Conservation (phyloP, 2,888 invertebrate genomes). For the Salpingus planirostris region DNA sequence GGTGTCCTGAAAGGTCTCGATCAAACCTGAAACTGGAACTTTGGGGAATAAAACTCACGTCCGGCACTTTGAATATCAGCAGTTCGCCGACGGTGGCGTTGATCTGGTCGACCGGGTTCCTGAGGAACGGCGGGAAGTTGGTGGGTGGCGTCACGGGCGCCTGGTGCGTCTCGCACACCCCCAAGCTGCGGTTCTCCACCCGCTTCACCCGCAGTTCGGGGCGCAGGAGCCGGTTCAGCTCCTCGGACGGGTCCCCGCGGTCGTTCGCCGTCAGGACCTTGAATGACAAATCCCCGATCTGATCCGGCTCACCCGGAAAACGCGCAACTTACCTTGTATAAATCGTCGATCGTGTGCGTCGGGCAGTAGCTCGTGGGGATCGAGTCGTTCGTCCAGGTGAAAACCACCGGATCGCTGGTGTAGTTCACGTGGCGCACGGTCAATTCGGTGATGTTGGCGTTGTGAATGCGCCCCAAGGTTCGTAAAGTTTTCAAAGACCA, state of each 20-base stretch:
- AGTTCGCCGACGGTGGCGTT: constrained; percentile 76
- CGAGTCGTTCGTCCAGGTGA: constrained; percentile 81
- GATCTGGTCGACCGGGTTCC: constrained; percentile 79
- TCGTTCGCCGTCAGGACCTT: constrained; percentile 47
- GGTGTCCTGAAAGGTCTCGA: constrained; percentile 57
- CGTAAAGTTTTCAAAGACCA: constrained; percentile 68
- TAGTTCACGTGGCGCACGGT: constrained; percentile 60
- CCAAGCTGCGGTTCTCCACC: constrained; percentile 57
- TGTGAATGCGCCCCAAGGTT: constrained; percentile 49
- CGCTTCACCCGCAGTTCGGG: constrained; percentile 58
- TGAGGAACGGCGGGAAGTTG: constrained; percentile 54
- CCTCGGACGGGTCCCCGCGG: constrained; percentile 51
- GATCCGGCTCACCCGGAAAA: background rate
- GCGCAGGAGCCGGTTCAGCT: constrained; percentile 52
- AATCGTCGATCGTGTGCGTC: constrained; percentile 58
- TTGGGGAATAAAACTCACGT: constrained; percentile 43
- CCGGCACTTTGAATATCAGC: constrained; percentile 71
- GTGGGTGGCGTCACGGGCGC: constrained; percentile 37
- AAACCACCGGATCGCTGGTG: constrained; percentile 53
- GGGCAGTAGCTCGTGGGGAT: constrained; percentile 73
- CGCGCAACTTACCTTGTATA: constrained; percentile 51
- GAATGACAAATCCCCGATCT: constrained; percentile 13
- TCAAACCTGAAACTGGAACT: too few species aligned
- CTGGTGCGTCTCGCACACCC: constrained; percentile 51
- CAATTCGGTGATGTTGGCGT: constrained; percentile 53